phyloP scores from a whole-genome alignment of 1,140 invertebrate species.

The Lerema accius region DNA sequence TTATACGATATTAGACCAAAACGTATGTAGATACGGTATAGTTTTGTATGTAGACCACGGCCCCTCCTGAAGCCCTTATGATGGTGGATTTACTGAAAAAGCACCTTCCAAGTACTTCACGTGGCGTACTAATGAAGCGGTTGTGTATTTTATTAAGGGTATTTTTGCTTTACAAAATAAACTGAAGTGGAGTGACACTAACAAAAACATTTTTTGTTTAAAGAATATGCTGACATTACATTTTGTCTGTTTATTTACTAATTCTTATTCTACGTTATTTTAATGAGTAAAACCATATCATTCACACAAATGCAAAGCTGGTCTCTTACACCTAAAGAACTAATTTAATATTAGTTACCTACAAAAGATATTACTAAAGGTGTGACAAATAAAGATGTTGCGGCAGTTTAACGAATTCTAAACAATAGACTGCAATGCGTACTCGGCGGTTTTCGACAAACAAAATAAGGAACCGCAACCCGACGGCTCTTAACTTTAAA shows the following conservation, averaged over 20 bases:
- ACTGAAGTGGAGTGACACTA: neutral
- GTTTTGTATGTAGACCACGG: neutral
- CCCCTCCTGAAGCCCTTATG: neutral
- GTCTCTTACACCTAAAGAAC: no score
- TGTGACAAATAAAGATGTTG: no score
- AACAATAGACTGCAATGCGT: neutral
- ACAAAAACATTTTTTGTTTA: no score
- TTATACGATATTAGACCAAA: neutral
- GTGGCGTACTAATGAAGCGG: neutral
- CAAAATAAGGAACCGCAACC: constrained; percentile 11
- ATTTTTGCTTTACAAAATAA: neutral
- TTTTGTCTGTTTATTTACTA: no score
- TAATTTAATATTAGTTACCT: no score
- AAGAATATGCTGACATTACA: no score
- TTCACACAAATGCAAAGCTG: no score
- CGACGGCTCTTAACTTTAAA: constrained; percentile 25
- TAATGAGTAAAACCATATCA: no score
- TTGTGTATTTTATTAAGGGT: neutral
- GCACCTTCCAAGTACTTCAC: neutral
- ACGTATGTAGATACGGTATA: neutral
- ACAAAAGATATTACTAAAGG: no score
- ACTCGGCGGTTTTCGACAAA: constrained; percentile 5
- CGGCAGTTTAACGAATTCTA: no score
- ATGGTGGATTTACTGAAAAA: neutral
- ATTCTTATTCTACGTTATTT: no score